Percentiles rank a stretch among this genome's conserved stretches.
Conservation (phyloP, 2,888 invertebrate species). For the Leptinotarsa peninsularis region DNA sequence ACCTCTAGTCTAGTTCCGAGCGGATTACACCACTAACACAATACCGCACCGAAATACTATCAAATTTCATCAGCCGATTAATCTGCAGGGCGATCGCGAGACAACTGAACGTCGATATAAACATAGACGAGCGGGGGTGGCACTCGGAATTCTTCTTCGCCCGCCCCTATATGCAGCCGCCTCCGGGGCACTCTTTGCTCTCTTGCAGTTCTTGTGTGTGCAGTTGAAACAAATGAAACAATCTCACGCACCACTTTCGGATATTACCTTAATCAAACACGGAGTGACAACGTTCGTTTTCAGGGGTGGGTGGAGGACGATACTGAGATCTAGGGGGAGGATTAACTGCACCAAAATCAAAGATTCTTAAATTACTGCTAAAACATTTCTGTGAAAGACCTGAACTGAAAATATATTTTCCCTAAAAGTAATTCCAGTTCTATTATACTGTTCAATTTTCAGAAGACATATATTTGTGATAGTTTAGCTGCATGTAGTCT, state of each 20-base stretch:
- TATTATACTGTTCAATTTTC: too few species aligned
- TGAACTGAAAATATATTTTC: too few species aligned
- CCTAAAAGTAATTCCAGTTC: too few species aligned
- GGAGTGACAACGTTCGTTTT: conserved; percentile 50
- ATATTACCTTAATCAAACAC: conserved; percentile 66
- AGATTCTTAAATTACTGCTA: not conserved
- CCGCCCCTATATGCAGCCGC: conserved; percentile 33
- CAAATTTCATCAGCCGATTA: conserved; percentile 51
- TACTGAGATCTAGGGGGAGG: conserved; percentile 39
- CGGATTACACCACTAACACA: conserved; percentile 43
- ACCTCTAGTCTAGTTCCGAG: conserved; percentile 31
- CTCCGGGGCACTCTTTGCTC: conserved; percentile 39
- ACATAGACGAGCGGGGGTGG: conserved; percentile 38
- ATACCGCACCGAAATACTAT: conserved; percentile 38
- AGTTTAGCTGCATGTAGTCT: too few species aligned
- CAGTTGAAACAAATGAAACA: conserved; percentile 60
- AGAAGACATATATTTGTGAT: too few species aligned
- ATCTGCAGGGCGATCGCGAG: conserved; percentile 46
- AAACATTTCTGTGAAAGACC: too few species aligned
- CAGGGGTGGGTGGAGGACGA: conserved; percentile 29
- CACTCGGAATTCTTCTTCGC: conserved; percentile 27
- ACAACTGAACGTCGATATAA: conserved; percentile 45
- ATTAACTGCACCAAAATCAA: conserved; percentile 34
- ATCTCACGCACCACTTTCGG: conserved; percentile 62
- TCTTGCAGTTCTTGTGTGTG: conserved; percentile 34